Base-by-base conservation (phyloP, 2,797 vertebrate genomes). In the Kryptolebias ocellatus region DNA sequence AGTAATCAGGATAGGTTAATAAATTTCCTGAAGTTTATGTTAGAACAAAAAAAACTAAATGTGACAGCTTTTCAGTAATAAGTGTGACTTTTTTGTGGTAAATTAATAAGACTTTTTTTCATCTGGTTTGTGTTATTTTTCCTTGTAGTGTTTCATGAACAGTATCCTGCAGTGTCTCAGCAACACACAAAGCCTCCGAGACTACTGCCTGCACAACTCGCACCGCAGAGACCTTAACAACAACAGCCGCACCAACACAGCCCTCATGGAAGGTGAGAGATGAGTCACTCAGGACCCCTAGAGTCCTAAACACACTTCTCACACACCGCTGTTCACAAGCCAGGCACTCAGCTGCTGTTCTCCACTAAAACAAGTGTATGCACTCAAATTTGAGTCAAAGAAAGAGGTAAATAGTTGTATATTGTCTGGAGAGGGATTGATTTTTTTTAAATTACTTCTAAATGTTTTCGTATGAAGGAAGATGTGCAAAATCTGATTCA, bases 101-200 rank as follows among this genome's bases (percentile, higher is more conserved):
- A 34, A 17, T 46, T 16, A 46, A 15, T 34, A 7, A 34, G 15
- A 16, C 4, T 16, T 57, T 34, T 57, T 16, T 27, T 24, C 16
- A 5, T 28, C 4, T 28, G 27, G 63, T 52, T 68, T 37, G 18
- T 59, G 51, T 53, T 81, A 51, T 65, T 51, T 28, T 62, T 63
- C 46, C 34, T 64, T 39, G 2, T 92, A 99, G 97, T 99, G 98
- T 91, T 99, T 99, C 91, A 98, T 99, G 97, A 99, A 99, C 94
- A 98, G 97, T 73, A 97, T 99, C 88, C 96, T 99, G 84, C 98
- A 99, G 94, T 98, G 98, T 94, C 95, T 99, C 89, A 99, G 97
- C 90, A 98, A 98, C 93, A 98, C 96, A 65, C 95, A 94, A 79
- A 96, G 94, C 88, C 92, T 99, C 87, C 90, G 96, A 76, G 98